Evolutionary conservation across 2,888 invertebrate species (phyloP).

Genomic region (Philereme vetulata): DNA sequence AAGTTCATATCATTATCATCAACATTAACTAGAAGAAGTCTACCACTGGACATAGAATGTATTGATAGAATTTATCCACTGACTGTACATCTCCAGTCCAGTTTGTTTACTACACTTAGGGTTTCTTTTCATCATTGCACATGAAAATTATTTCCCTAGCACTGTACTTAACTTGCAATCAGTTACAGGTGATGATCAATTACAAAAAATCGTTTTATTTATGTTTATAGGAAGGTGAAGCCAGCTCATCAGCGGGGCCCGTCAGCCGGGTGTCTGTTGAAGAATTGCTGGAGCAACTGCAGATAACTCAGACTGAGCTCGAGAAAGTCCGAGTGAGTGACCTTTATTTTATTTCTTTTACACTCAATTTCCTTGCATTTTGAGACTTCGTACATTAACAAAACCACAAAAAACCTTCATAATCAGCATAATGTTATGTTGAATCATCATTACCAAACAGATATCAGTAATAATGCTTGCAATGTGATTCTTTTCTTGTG

Average conservation of each 20-base stretch:
- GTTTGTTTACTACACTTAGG: too few relatives aligned
- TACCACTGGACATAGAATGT: too few relatives aligned
- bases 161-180: too few relatives aligned
- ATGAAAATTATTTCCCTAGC: too few relatives aligned
- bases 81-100: too few relatives aligned
- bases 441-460: constrained; percentile 31
- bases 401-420: constrained; percentile 41
- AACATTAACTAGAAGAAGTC: too few relatives aligned
- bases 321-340: constrained; percentile 92
- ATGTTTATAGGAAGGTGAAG: constrained; percentile 66
- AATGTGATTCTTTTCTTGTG: constrained; percentile 18
- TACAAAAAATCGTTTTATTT: neutral
- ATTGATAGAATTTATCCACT: too few relatives aligned
- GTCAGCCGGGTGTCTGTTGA: constrained; percentile 90
- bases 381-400: constrained; percentile 23
- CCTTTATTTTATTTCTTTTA: neutral
- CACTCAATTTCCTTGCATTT: too few relatives aligned
- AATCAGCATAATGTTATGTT: constrained; percentile 25
- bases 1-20: too few relatives aligned
- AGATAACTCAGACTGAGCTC: constrained; percentile 93
- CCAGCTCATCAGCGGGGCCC: constrained; percentile 77
- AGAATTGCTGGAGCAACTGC: constrained; percentile 91
- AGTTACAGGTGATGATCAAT: too few relatives aligned
- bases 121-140: too few relatives aligned
- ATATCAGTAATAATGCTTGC: constrained; percentile 24